These are phyloP conservation scores for Tetramorium alpestre DNA, from an alignment of 1,140 invertebrate species.

Conservation along the genomic window DNA sequence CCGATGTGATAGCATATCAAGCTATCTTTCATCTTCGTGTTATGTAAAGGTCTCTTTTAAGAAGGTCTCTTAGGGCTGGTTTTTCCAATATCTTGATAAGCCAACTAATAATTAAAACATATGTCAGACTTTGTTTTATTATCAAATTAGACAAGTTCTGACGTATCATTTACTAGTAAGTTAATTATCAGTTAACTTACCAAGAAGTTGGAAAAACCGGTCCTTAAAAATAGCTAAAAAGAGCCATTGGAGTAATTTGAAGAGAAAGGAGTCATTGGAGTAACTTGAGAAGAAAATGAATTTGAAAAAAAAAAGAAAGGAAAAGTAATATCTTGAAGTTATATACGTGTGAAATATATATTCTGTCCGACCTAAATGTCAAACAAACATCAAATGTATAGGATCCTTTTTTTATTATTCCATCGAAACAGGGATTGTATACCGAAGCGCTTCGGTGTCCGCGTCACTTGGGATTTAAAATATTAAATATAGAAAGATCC, in stretches of 20 bases:
- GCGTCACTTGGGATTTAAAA: slow-evolving; percentile 37
- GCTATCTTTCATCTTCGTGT: slow-evolving; percentile 39
- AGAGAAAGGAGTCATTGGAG: background rate
- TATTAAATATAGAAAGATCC: slow-evolving; percentile 40
- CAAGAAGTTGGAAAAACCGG: too few relatives aligned
- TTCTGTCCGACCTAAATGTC: slow-evolving; percentile 16
- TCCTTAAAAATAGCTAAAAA: background rate
- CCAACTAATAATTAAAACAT: too few relatives aligned
- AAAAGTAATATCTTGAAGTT: background rate
- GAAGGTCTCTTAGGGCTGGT: background rate
- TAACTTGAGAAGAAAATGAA: slow-evolving; percentile 16
- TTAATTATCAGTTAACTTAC: too few relatives aligned
- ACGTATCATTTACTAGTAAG: too few relatives aligned
- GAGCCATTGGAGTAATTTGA: background rate
- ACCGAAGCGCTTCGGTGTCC: background rate
- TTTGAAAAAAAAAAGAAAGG: background rate
- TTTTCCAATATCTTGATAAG: too few relatives aligned
- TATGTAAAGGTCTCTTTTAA: background rate
- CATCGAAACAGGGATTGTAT: slow-evolving; percentile 25
- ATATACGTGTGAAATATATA: background rate
- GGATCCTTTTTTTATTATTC: slow-evolving; percentile 30
- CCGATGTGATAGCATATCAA: slow-evolving; percentile 20
- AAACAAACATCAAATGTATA: slow-evolving; percentile 22
- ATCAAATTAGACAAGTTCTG: too few relatives aligned
- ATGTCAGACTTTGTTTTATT: too few relatives aligned